Conservation (phyloP, 30 jellyfish, hydroid and myxozoan species). For the Pelagia noctiluca region DNA sequence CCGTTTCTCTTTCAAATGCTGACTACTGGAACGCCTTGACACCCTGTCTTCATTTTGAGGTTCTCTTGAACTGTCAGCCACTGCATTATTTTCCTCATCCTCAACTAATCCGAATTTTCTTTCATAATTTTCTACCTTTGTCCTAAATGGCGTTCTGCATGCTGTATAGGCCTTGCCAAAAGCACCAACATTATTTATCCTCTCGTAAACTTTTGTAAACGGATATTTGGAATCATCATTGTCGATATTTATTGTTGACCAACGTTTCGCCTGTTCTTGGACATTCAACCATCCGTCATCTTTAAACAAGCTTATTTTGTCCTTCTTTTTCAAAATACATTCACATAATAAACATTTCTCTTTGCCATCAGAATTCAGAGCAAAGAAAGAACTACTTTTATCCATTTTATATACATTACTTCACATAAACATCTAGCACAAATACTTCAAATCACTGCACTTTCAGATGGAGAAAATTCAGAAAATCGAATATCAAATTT, state of each 20-base stretch:
- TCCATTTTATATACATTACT: too few species aligned
- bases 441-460: too few species aligned
- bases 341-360: constrained; percentile 1
- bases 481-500: too few species aligned
- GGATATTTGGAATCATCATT: background rate
- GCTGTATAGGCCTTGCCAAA: background rate
- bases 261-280: background rate
- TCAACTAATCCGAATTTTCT: background rate
- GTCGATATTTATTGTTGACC: background rate
- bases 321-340: background rate
- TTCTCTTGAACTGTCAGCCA: background rate
- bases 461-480: too few species aligned
- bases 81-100: background rate
- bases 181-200: background rate
- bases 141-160: constrained; percentile 17
- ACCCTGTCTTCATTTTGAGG: background rate
- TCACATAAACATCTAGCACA: too few species aligned
- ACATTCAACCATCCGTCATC: constrained; percentile 3
- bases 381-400: background rate
- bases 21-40: constrained; percentile 7
- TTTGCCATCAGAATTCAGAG: background rate
- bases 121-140: constrained; percentile 8
- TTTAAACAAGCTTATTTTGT: constrained; percentile 1
- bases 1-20: constrained; percentile 7
- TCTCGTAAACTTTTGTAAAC: constrained; percentile 3